Conservation (phyloP, 2,797 vertebrate genomes). For the Novumbra hubbsi region DNA sequence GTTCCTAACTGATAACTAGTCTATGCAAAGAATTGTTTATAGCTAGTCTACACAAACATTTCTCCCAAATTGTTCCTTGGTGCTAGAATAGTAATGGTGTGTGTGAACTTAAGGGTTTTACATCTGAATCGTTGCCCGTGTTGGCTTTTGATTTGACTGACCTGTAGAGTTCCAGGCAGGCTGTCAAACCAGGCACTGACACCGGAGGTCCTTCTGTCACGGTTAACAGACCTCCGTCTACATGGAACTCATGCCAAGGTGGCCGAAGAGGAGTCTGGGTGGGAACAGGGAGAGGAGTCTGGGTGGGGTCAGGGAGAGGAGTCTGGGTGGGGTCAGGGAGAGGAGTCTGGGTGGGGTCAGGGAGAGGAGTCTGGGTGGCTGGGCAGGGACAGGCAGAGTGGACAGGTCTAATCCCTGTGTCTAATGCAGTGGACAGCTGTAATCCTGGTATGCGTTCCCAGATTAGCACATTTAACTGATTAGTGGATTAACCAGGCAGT, state of each 20-base stretch:
- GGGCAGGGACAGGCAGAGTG: not conserved
- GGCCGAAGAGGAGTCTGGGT: not conserved
- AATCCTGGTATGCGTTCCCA: constrained; percentile 26
- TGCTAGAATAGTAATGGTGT: not conserved
- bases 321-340: too few species aligned
- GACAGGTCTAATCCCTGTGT: constrained; percentile 4
- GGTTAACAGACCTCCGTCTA: not conserved
- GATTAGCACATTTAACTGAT: constrained; percentile 40
- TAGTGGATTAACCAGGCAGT: constrained; percentile 25
- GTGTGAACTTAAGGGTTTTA: too few species aligned
- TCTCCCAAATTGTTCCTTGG: not conserved
- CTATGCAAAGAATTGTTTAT: not conserved
- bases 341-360: not conserved
- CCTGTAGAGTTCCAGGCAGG: too few species aligned
- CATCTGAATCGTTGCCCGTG: too few species aligned
- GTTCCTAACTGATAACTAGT: not conserved
- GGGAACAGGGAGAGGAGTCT: not conserved
- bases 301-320: too few species aligned
- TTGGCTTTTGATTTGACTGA: too few species aligned
- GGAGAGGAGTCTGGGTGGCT: not conserved
- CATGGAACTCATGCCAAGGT: too few species aligned
- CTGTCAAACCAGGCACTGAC: too few species aligned
- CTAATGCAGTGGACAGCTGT: constrained; percentile 23
- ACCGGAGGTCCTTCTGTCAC: not conserved
- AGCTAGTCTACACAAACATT: not conserved